Conservation (phyloP, 2,797 vertebrate genomes). For the Pseudomugil tenellus region DNA sequence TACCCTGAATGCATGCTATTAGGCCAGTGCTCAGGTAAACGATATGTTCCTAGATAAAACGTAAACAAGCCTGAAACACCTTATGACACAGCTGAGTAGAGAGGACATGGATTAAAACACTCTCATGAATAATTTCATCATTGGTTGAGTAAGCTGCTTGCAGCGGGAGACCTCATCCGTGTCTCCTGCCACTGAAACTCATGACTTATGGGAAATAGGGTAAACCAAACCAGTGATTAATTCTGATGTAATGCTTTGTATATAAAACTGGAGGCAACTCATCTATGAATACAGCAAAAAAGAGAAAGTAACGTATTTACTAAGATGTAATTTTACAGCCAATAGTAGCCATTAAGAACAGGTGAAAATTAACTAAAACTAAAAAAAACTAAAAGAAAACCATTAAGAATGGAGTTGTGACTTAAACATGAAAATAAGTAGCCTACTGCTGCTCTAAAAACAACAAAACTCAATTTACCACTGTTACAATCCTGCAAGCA, state of each 20-base stretch:
- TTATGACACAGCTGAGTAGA: conserved; percentile 63
- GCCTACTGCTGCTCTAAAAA: conserved; percentile 30
- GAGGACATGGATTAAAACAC: conserved; percentile 67
- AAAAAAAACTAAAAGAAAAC: too few relatives aligned
- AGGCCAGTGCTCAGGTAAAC: conserved; percentile 79
- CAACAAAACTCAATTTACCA: conserved; percentile 21
- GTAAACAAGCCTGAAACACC: conserved; percentile 79
- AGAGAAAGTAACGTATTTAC: conserved; percentile 11
- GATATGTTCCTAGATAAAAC: conserved; percentile 77
- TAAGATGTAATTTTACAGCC: neutral
- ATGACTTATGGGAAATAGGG: conserved; percentile 35
- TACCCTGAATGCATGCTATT: conserved; percentile 75
- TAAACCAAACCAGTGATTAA: conserved; percentile 20
- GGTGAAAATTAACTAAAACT: conserved; percentile 19
- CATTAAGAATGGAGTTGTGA: conserved; percentile 30
- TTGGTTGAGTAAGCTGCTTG: conserved; percentile 52
- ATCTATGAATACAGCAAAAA: neutral
- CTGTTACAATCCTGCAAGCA: conserved; percentile 15
- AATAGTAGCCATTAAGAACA: conserved; percentile 12
- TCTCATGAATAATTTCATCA: conserved; percentile 77
- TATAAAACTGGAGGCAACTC: neutral
- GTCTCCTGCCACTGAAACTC: conserved; percentile 47
- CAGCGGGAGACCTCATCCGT: conserved; percentile 23
- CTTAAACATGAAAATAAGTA: conserved; percentile 31
- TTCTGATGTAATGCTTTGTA: conserved; percentile 8